A percentile compares a stretch with the other conserved stretches of the same genome.
phyloP scores from a whole-genome alignment of 2,113 vertebrate species.

The Triplophysa tibetana region DNA sequence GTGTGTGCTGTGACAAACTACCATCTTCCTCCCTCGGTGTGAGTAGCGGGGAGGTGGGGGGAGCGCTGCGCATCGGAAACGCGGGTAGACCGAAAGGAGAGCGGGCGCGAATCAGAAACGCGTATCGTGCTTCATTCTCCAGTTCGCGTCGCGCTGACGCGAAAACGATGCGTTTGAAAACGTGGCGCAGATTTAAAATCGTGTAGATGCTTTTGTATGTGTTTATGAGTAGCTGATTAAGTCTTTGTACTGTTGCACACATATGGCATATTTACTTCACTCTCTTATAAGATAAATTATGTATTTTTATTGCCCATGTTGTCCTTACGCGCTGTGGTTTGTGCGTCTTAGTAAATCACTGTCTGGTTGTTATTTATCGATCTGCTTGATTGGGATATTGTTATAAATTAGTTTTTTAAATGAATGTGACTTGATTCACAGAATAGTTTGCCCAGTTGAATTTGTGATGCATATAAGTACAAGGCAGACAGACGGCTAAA shows the following conservation, averaged over 20 bases:
- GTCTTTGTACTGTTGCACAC: too few relatives aligned
- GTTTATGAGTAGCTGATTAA: background rate
- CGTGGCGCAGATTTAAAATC: slow-evolving; percentile 17
- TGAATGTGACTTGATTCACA: background rate
- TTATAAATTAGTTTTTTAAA: background rate
- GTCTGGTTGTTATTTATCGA: too few relatives aligned
- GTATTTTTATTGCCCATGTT: slow-evolving; percentile 8
- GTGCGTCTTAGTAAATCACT: too few relatives aligned
- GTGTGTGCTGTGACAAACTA: slow-evolving; percentile 79
- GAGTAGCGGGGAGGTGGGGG: slow-evolving; percentile 72
- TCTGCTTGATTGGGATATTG: background rate
- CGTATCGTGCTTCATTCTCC: background rate
- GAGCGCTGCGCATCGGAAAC: slow-evolving; percentile 50
- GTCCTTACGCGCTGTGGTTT: too few relatives aligned
- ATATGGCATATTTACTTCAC: background rate
- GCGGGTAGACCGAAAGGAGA: slow-evolving; percentile 7
- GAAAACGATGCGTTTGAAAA: slow-evolving; percentile 13
- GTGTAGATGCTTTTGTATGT: background rate
- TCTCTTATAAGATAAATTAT: background rate
- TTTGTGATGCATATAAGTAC: slow-evolving; percentile 29
- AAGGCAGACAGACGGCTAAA: slow-evolving; percentile 52
- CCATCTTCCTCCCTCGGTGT: slow-evolving; percentile 78
- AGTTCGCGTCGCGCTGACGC: background rate
- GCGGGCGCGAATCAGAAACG: slow-evolving; percentile 20
- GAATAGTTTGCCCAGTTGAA: background rate